phyloP scores from a whole-genome alignment of 2,888 invertebrate genomes.

The Ichneumoninae sp. region DNA sequence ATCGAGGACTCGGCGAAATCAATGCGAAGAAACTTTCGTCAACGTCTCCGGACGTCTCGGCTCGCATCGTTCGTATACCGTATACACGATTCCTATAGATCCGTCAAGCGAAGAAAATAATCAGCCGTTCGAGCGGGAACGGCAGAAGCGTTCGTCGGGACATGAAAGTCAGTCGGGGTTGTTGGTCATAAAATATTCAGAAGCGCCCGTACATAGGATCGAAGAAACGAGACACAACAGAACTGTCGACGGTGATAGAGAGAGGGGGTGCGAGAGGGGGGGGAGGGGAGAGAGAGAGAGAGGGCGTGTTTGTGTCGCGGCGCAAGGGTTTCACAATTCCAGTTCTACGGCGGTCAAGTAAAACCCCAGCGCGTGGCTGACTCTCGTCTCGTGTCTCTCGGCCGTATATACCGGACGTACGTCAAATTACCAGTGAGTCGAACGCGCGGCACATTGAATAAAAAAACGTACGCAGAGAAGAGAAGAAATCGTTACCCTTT shows the following conservation, averaged over 20 bases:
- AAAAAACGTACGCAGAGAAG: conserved; percentile 44
- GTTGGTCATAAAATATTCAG: conserved; percentile 56
- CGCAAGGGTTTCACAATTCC: conserved; percentile 14
- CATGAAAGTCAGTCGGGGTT: background rate
- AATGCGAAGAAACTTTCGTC: conserved; percentile 41
- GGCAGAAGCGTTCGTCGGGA: conserved; percentile 1
- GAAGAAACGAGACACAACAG: conserved; percentile 38
- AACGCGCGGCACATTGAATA: conserved; percentile 50
- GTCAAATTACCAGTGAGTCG: conserved; percentile 67
- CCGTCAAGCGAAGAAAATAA: conserved; percentile 55
- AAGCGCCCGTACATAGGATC: conserved; percentile 31
- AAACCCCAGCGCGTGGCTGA: conserved; percentile 35
- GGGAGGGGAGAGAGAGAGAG: background rate
- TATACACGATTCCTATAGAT: conserved; percentile 30
- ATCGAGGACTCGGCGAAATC: conserved; percentile 20
- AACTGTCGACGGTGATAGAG: background rate
- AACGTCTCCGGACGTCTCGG: conserved; percentile 10
- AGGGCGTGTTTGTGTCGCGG: background rate
- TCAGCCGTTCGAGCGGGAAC: conserved; percentile 33
- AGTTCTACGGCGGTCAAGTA: conserved; percentile 16
- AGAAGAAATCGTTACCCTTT: conserved; percentile 79
- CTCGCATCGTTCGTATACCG: background rate
- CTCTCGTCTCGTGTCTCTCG: conserved; percentile 7
- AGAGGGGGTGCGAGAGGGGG: background rate
- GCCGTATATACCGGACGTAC: conserved; percentile 45